Percentiles rank a stretch among this genome's conserved stretches.
Evolutionary conservation across 1,140 invertebrate genomes (phyloP).

Genomic region (Drosophila sulfurigaster): DNA sequence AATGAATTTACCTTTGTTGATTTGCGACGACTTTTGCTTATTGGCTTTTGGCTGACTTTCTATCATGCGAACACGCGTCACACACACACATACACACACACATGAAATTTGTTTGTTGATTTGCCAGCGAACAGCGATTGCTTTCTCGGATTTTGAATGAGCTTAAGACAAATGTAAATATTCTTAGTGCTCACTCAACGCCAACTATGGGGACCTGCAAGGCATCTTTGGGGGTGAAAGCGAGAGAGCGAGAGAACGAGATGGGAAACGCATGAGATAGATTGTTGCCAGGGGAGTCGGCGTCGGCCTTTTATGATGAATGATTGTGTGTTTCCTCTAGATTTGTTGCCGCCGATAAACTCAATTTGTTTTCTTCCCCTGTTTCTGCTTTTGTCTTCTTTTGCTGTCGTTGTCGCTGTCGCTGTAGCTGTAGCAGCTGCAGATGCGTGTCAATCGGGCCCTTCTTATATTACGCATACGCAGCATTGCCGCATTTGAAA

Average conservation of each 20-base stretch:
- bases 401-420: too few relatives aligned
- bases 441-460: conserved; percentile 35
- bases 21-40: conserved; percentile 76
- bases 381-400: background rate
- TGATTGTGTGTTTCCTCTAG: conserved; percentile 73
- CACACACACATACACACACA: conserved; percentile 12
- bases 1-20: conserved; percentile 81
- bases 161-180: conserved; percentile 81
- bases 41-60: conserved; percentile 57
- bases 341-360: conserved; percentile 77
- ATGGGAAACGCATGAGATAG: conserved; percentile 27
- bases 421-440: background rate
- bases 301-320: conserved; percentile 68
- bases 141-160: conserved; percentile 67
- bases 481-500: conserved; percentile 36
- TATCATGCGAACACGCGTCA: conserved; percentile 33
- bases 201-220: conserved; percentile 23
- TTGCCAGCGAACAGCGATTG: conserved; percentile 55
- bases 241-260: conserved; percentile 3
- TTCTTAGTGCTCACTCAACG: conserved; percentile 65
- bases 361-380: conserved; percentile 67
- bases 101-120: conserved; percentile 54
- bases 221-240: too few relatives aligned
- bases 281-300: conserved; percentile 32
- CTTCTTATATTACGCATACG: conserved; percentile 69